phyloP scores from a whole-genome alignment of 1,140 invertebrate species.

The Eriosoma lanigerum region DNA sequence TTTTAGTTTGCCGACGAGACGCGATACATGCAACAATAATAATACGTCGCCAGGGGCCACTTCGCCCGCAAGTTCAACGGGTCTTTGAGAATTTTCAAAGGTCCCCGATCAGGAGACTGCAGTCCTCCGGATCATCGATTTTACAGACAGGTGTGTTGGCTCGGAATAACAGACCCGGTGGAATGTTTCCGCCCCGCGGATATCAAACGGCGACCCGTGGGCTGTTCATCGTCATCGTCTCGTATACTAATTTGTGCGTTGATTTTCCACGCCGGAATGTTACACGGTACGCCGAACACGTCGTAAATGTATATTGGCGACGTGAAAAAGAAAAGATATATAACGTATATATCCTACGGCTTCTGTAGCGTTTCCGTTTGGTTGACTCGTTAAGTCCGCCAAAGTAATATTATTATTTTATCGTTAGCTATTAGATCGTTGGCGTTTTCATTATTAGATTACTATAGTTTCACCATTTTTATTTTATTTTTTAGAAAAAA shows the following conservation, averaged over 20 bases:
- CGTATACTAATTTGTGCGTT: conserved; percentile 8
- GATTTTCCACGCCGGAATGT: neutral
- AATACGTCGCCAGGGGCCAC: neutral
- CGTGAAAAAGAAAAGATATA: neutral
- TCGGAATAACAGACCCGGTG: conserved; percentile 11
- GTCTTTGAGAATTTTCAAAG: conserved; percentile 2
- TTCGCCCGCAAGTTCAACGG: neutral
- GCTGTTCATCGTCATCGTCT: conserved; percentile 1
- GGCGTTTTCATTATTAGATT: no score
- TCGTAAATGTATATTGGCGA: neutral
- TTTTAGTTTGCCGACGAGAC: no score
- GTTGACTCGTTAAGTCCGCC: neutral
- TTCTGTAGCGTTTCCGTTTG: neutral
- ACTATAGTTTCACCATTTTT: no score
- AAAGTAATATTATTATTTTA: no score
- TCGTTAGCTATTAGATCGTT: no score
- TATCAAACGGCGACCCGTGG: neutral
- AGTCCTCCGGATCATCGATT: neutral
- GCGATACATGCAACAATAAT: no score
- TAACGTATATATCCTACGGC: neutral
- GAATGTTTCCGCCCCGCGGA: conserved; percentile 31
- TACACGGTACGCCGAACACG: neutral
- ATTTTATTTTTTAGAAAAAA: no score
- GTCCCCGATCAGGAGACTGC: neutral
- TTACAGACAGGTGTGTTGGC: conserved; percentile 5